Base-by-base conservation (phyloP, 2,797 vertebrate species). In the Premnoplex brunnescens region DNA sequence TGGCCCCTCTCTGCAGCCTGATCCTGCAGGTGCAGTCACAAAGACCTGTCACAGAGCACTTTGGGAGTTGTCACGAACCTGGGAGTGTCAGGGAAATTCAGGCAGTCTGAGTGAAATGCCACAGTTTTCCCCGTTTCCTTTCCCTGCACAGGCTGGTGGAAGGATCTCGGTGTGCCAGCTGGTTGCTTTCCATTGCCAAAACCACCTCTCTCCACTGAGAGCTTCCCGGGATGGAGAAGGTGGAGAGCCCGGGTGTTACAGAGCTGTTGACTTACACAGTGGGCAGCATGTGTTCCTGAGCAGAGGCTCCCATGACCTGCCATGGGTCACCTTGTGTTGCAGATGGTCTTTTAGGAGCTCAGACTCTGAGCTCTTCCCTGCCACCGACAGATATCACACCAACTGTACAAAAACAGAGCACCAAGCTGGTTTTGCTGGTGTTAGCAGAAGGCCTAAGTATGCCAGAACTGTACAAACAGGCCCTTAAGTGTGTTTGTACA, bases 21-120 rank as follows among this genome's bases (percentile, higher is more conserved):
- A 59, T 58, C 26, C 32, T n/a, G 8, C 2, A 4, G 36, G 41
- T 55, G 69, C n/a, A 59, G 34, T 37, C 2, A 0, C 26, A 26
- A 69, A 62, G 21, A 0, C 41, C 41, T 43, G 18, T 19, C 41
- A 43, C 41, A 9, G 16, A 78, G 46, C 27, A 48, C 26, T 28
- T 69, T 56, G 76, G 49, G 60, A 91, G 55, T 14, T 1, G 1
- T 32, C 63, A 59, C 0, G 1, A 41, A 49, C 24, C 37, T 68
- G 56, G 21, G 23, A 73, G 27, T 32, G 4, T 56, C 21, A 41
- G 46, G 43, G 34, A 75, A 66, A 37, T 59, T 68, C 41, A 54
- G 44, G 56, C 49, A 67, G 34, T 23, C 30, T 15, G 46, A 64
- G 13, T 56, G 48, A 79, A 79, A 54, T 18, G 26, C 63, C 30